A percentile compares a stretch with the other conserved stretches of the same genome.
Conservation (phyloP, 2,888 invertebrate genomes). For the Halocaridina rubra region DNA sequence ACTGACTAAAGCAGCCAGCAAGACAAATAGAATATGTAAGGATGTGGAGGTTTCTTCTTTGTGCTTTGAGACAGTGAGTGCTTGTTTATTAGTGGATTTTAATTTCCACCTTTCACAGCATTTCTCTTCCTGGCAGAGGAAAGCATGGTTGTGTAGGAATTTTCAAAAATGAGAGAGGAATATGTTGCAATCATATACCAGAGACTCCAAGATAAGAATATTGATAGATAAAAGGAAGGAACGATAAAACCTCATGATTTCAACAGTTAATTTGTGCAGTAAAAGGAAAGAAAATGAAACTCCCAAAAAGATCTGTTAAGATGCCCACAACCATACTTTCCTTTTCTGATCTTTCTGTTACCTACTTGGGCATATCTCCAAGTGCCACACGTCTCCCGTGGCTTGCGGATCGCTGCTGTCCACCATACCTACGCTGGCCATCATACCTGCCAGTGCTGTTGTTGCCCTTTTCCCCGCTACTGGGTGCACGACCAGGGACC, state of each 20-base stretch:
- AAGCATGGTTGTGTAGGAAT: background rate
- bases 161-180: background rate
- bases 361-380: constrained; percentile 53
- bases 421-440: constrained; percentile 48
- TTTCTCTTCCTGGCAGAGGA: constrained; percentile 5
- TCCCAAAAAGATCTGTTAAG: no score
- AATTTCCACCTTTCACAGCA: background rate
- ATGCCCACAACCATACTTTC: constrained; percentile 8
- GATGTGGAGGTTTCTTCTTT: constrained; percentile 42
- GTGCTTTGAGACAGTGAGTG: constrained; percentile 54
- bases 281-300: background rate
- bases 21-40: constrained; percentile 8
- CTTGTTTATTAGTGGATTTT: constrained; percentile 24
- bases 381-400: constrained; percentile 59
- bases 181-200: no score
- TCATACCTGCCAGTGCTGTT: constrained; percentile 58
- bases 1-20: constrained; percentile 22
- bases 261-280: no score
- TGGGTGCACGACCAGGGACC: constrained; percentile 57
- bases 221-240: no score
- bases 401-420: constrained; percentile 59
- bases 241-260: no score
- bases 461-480: constrained; percentile 28
- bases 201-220: no score
- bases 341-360: constrained; percentile 11